Percentiles rank a stretch among this genome's conserved stretches.
Evolutionary conservation across 2,113 vertebrate species (phyloP).

Genomic region (Cebus imitator): DNA sequence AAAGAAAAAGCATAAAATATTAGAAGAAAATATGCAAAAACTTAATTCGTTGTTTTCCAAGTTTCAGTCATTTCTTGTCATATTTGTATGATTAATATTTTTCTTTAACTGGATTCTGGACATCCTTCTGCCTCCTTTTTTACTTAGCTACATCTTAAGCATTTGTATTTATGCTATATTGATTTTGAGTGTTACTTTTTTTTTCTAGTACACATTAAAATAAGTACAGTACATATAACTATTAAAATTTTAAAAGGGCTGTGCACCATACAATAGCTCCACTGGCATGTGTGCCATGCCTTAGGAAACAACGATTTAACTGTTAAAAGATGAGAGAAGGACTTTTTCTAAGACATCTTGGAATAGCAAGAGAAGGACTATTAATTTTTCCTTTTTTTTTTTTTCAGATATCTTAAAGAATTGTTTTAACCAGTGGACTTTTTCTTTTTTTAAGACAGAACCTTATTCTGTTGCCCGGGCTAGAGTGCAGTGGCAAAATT

Average conservation of each 20-base stretch:
- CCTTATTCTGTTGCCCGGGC: too few species aligned
- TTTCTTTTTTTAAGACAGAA: too few species aligned
- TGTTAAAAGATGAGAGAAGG: background rate
- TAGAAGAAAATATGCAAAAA: background rate
- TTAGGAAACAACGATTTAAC: background rate
- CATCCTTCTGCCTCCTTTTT: background rate
- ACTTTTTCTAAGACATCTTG: background rate
- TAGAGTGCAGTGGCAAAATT: too few species aligned
- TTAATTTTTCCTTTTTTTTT: too few species aligned
- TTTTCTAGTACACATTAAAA: background rate
- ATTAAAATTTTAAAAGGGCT: background rate
- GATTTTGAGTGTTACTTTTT: background rate
- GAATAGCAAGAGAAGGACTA: background rate
- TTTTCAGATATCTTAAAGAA: too few species aligned
- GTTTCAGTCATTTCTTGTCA: background rate
- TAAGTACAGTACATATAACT: background rate
- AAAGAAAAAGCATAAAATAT: background rate
- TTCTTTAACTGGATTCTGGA: background rate
- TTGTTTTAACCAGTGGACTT: too few species aligned
- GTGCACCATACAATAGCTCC: background rate
- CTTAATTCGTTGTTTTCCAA: background rate
- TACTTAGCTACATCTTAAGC: background rate
- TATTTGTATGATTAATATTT: background rate
- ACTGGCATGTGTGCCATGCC: background rate
- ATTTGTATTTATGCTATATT: background rate